A percentile compares a stretch with the other conserved stretches of the same genome.
Evolutionary conservation across 2,888 invertebrate genomes (phyloP).

Genomic region (Erpobdella octoculata): DNA sequence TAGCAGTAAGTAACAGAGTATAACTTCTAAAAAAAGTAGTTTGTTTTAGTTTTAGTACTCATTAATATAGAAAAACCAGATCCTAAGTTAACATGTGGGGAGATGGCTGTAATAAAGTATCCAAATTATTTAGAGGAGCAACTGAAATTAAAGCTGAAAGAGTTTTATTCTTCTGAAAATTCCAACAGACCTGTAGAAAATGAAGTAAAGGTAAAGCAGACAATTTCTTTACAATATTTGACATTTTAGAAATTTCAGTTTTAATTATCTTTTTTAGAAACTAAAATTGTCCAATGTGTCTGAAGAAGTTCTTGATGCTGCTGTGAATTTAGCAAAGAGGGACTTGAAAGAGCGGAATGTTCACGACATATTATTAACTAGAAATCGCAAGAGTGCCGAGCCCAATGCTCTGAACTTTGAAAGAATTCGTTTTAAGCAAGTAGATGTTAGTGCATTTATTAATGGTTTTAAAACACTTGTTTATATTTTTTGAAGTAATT

Average conservation of each 20-base stretch:
- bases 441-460: not conserved
- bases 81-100: too few relatives aligned
- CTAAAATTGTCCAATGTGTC: not conserved
- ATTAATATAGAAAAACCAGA: too few relatives aligned
- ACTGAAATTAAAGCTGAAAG: slow-evolving; percentile 5
- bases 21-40: too few relatives aligned
- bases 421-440: not conserved
- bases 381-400: not conserved
- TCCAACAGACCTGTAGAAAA: not conserved
- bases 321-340: slow-evolving; percentile 9
- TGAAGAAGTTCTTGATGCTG: not conserved
- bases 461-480: too few relatives aligned
- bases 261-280: not conserved
- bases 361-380: not conserved
- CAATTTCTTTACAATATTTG: not conserved
- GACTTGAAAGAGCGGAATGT: not conserved
- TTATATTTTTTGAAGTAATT: too few relatives aligned
- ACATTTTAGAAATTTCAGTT: too few relatives aligned
- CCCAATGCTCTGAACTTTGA: not conserved
- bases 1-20: too few relatives aligned
- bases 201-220: not conserved
- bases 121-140: slow-evolving; percentile 5
- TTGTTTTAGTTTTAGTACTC: too few relatives aligned
- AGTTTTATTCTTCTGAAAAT: not conserved
- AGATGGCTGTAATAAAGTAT: not conserved